Evolutionary conservation across 2,888 invertebrate genomes (phyloP).

Genomic region (Patella ulyssiponensis): DNA sequence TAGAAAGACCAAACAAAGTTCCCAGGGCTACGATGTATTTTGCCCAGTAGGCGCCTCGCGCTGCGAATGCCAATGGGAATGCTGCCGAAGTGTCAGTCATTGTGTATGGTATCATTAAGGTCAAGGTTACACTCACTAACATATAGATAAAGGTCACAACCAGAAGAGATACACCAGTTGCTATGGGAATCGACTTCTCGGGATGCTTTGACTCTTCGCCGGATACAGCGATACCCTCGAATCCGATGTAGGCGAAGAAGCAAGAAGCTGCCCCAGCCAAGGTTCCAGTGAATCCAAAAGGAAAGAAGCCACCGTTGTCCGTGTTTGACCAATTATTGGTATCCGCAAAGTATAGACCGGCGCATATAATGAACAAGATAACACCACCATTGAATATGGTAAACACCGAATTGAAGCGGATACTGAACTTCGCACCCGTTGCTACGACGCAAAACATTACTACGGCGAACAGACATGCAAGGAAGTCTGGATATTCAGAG

Average conservation of each 20-base stretch:
- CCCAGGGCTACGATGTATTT: constrained; percentile 67
- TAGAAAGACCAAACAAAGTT: constrained; percentile 67
- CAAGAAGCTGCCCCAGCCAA: constrained; percentile 72
- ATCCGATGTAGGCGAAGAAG: constrained; percentile 73
- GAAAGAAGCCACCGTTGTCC: constrained; percentile 70
- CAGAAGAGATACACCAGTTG: constrained; percentile 62
- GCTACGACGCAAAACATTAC: constrained; percentile 74
- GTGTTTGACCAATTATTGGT: constrained; percentile 83
- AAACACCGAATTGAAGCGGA: constrained; percentile 71
- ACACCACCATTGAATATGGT: constrained; percentile 70
- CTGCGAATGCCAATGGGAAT: constrained; percentile 66
- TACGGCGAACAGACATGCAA: constrained; percentile 69
- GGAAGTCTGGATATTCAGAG: constrained; percentile 72
- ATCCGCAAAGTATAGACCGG: constrained; percentile 90
- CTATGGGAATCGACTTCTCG: constrained; percentile 70
- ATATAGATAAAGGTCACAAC: constrained; percentile 67
- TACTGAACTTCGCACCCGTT: constrained; percentile 71
- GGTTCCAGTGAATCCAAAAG: constrained; percentile 71
- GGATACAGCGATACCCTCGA: constrained; percentile 72
- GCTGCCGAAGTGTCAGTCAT: constrained; percentile 63
- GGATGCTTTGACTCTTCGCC: constrained; percentile 72
- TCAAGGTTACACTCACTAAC: constrained; percentile 60
- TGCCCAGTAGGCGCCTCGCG: constrained; percentile 63
- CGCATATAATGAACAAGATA: constrained; percentile 71
- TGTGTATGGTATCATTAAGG: constrained; percentile 65